Evolutionary conservation across 1,140 invertebrate species (phyloP), one percentile per base, ranked within the genome.

Genomic region (Drosophila kurseongensis): DNA sequence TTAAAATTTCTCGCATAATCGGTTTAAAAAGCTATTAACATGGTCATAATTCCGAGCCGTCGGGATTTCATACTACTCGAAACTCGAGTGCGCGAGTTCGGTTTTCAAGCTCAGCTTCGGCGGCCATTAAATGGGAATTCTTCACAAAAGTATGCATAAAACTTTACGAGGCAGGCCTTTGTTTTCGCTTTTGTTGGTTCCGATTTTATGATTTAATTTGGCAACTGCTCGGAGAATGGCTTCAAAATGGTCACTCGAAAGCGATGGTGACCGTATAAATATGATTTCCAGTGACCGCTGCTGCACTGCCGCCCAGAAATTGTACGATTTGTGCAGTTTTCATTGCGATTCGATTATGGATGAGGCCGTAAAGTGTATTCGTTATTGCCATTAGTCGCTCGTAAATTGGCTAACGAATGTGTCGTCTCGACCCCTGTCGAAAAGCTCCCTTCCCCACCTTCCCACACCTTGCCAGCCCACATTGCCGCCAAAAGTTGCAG

Each of bases 321-420:
- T 80, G 76, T 58, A 59, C 71, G 60, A 81, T 75, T 82, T 76
- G 56, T 89, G 71, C 66, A 82, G 77, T 78, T 78, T 63, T 76
- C 79, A 81, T 38, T 69, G 66, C 68, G 68, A 73, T 82, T 88
- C 72, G 79, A 88, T 90, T 91, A 88, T 85, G 79, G 60, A 91
- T 85, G 82, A 73, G 44, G 59, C 75, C 66, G 75, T 91, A 91
- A 91, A 91, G 80, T 91, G 73, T 80, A 76, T 88, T 90, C 80
- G 67, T 91, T 90, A 91, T 91, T 80, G 90, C 83, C 74, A 90
- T 90, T 90, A 91, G 80, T 75, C 74, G 80, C 45, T 74, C 90
- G 75, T 91, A 91, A 91, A 91, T 82, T 91, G 65, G 69, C 68
- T 67, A 91, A 91, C 78, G 72, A 83, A 91, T 91, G 83, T 80